Evolutionary conservation across 1,140 invertebrate genomes (phyloP), one percentile per base, ranked within the genome.

Genomic region (Pogonomyrmex barbatus): DNA sequence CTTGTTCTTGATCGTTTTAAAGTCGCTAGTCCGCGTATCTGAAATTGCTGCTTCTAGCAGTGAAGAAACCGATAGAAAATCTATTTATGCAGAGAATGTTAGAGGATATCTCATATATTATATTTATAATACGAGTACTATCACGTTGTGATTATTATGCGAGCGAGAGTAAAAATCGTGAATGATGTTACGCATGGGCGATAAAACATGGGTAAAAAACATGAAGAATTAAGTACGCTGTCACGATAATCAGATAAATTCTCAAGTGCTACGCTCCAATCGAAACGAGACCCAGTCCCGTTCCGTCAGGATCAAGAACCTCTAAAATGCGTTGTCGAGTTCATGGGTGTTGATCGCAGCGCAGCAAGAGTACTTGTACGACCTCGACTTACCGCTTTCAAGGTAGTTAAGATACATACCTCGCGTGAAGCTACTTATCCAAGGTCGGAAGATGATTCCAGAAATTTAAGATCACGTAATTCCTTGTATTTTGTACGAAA

Each of bases 401-500:
- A 92, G 92, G 92, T 91, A 91, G 91, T 92, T 92, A 92, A 90
- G 90, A 90, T 92, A 92, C 92, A 91, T 91, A 92, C 84, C 87
- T 91, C 89, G 88, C 89, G 87, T 94, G 93, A 93, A 92, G 93
- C 93, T 93, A 94, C 88, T 92, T 91, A 93, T 91, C 87, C 94
- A 95, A 95, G 94, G 94, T 94, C 93, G 92, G 91, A 87, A 93
- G 92, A 94, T 93, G 92, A 93, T 92, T 94, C 91, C 88, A 88
- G 83, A 84, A 89, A 83, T 73, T 76, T 71, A 84, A 54, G 50
- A 24, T 76, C 60, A 42, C 60, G 30, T 63, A 67, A 36, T 24
- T 12, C 36, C 60, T 56, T 60, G 56, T 52, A 6, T 84, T 67
- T 67, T 17, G 33, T 73, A 62, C 24, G 36, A 50, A 70, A 54